These are phyloP conservation scores for Zygothrica quintamaculata DNA, from an alignment of 2,888 invertebrate species.

Conservation along the genomic window DNA sequence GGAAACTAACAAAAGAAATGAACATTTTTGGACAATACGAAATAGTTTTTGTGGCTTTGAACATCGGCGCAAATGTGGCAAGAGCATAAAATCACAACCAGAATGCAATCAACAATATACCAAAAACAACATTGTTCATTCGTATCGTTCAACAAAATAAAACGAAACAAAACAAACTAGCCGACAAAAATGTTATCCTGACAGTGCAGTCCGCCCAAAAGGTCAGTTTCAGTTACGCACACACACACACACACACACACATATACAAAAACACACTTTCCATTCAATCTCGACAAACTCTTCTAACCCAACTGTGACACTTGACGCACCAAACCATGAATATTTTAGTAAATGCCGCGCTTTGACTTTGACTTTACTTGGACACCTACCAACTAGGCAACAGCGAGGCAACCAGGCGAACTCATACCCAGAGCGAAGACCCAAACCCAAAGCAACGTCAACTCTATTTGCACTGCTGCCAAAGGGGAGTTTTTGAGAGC, in stretches of 20 bases:
- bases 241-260: no score
- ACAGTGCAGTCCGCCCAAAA: no score
- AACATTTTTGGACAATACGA: conserved; percentile 13
- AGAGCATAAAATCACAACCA: conserved; percentile 57
- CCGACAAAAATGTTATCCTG: conserved; percentile 37
- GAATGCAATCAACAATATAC: conserved; percentile 75
- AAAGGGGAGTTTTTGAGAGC: not conserved
- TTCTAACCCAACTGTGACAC: conserved; percentile 57
- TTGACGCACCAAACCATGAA: conserved; percentile 75
- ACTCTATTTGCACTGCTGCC: conserved; percentile 31
- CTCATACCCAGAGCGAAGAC: no score
- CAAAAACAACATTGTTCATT: conserved; percentile 74
- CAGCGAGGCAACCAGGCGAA: no score
- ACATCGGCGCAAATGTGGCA: no score
- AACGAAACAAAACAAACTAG: conserved; percentile 41
- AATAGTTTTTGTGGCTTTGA: not conserved
- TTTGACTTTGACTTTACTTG: conserved; percentile 65
- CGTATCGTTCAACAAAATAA: conserved; percentile 66
- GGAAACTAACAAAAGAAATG: no score
- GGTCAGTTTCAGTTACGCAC: no score
- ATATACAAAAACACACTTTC: no score
- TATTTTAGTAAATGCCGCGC: conserved; percentile 78
- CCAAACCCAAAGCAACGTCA: no score
- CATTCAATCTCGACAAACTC: conserved; percentile 13
- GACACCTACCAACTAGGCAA: conserved; percentile 55